Base-by-base conservation (phyloP, 1,140 invertebrate genomes). In the Ips nitidus region DNA sequence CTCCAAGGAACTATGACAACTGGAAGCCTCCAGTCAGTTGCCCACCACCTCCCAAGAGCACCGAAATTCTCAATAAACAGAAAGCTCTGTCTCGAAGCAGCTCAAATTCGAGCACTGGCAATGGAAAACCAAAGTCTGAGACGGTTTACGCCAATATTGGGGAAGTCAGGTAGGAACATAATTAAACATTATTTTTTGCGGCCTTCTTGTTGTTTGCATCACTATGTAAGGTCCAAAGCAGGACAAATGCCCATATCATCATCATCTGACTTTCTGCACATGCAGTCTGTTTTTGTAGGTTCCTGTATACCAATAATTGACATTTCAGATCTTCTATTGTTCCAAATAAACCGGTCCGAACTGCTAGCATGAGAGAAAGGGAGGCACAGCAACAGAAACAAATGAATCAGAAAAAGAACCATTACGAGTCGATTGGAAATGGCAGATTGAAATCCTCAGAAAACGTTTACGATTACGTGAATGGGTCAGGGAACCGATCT, bases 101-200 rank as follows among this genome's bases (percentile, higher is more conserved):
- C 56, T 70, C 69, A 2, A 66, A 55, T 50, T 70, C 80, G 59
- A 71, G 69, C 38, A 22, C 22, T 22, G 22, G 22, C 22, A 52
- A 42, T 3, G 47, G 50, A 52, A 63, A 64, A 52, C 82, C 77
- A 61, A 86, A 84, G 71, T 83, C 85, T 61, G 87, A 89, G 79
- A 90, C 86, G 75, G 90, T 92, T 78, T 91, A 91, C 80, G 90
- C 90, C 63, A 91, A 92, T 84, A 85, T 91, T 81, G 90, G 88
- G 79, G 90, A 92, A 82, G 90, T 91, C 53, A 84, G 91, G 61
- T 63, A 55, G 52, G 38, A 5, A 40, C 3, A 47, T 55, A 40
- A 59, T 41, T 58, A 58, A 58, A 38, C n/a, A 37, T 6, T 2
- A 50, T 2, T 50, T 50, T 50, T 50, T 50, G 7, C 7, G 8